Evolutionary conservation across 2,888 invertebrate genomes (phyloP).

Genomic region (Phyto melanocephala): DNA sequence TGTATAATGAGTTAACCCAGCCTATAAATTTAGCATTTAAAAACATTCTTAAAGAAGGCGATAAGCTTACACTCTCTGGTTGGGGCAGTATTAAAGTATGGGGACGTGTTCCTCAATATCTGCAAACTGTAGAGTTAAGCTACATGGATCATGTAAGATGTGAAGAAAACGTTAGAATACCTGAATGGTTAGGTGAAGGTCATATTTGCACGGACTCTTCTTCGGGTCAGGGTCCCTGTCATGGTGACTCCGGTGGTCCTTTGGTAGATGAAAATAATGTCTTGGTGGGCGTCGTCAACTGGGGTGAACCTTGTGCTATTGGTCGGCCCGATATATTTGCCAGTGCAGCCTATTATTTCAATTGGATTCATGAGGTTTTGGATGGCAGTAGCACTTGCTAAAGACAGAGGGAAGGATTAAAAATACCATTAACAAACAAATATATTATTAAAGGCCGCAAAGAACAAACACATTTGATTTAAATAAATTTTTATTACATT

Average conservation of each 20-base stretch:
- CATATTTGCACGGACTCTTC: constrained; percentile 82
- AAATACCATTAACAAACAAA: no score
- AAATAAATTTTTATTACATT: background rate
- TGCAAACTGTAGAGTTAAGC: constrained; percentile 81
- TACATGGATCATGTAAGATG: constrained; percentile 79
- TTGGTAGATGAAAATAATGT: constrained; percentile 70
- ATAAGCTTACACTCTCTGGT: constrained; percentile 81
- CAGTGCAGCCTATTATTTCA: constrained; percentile 72
- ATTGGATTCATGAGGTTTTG: constrained; percentile 73
- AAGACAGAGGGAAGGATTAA: background rate
- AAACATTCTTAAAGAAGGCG: constrained; percentile 80
- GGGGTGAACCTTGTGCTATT: constrained; percentile 77
- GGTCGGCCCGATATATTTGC: constrained; percentile 77
- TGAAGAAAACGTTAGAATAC: constrained; percentile 78
- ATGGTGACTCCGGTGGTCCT: constrained; percentile 77
- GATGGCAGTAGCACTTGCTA: constrained; percentile 65
- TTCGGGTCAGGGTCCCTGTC: constrained; percentile 80
- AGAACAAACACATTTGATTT: constrained; percentile 56
- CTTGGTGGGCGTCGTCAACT: constrained; percentile 77
- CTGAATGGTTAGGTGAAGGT: constrained; percentile 80
- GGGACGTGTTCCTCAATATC: constrained; percentile 80
- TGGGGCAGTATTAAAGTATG: constrained; percentile 81
- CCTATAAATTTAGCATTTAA: constrained; percentile 81
- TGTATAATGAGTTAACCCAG: constrained; percentile 80
- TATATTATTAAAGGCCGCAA: no score